These are phyloP conservation scores for Ochropleura plecta DNA, from an alignment of 2,888 invertebrate genomes.

Conservation along the genomic window DNA sequence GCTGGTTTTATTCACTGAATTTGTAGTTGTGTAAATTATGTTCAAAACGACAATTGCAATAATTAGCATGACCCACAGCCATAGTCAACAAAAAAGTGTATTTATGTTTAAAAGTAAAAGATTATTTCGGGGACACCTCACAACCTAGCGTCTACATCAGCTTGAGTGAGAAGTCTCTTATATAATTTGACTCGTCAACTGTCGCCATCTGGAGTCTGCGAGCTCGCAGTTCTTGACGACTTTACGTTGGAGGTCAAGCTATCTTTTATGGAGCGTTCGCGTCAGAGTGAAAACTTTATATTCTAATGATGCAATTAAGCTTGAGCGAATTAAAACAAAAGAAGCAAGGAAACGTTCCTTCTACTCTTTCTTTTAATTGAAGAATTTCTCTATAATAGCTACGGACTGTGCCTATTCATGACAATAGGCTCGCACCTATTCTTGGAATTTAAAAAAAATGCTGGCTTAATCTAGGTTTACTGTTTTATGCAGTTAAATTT, in stretches of 20 bases:
- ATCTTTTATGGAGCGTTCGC: not conserved
- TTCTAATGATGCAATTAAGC: not conserved
- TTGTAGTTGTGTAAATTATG: not conserved
- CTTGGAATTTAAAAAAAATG: too few relatives aligned
- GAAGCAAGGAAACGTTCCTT: not conserved
- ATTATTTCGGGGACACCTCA: constrained; percentile 10
- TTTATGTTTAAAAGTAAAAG: constrained; percentile 5
- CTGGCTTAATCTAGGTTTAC: too few relatives aligned
- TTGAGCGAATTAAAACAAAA: constrained; percentile 6
- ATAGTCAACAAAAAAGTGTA: not conserved
- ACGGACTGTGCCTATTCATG: too few relatives aligned
- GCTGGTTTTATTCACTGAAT: not conserved
- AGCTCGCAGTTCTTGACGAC: constrained; percentile 26
- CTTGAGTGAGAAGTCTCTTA: constrained; percentile 33
- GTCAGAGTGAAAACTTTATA: constrained; percentile 7
- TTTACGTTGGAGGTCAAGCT: constrained; percentile 35
- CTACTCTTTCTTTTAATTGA: too few relatives aligned
- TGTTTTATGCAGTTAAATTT: too few relatives aligned
- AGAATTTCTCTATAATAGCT: too few relatives aligned
- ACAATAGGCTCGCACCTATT: too few relatives aligned
- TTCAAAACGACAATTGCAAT: not conserved
- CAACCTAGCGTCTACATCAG: constrained; percentile 10
- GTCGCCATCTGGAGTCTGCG: constrained; percentile 31
- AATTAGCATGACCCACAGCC: not conserved
- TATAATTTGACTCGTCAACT: constrained; percentile 39